Base-by-base conservation (phyloP, 2,888 invertebrate species). In the Trichogramma evanescens region DNA sequence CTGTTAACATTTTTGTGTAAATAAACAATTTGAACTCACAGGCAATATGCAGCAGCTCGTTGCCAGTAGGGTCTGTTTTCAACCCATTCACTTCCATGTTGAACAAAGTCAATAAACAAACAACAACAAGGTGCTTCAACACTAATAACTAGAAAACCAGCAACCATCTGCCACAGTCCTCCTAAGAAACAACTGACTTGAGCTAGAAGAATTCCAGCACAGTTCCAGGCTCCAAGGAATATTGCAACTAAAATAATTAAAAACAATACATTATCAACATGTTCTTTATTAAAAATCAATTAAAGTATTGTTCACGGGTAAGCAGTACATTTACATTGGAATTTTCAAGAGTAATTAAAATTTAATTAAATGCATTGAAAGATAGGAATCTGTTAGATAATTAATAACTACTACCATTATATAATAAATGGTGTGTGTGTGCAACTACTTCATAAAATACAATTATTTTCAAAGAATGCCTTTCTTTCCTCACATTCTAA, bases 91-190 rank as follows among this genome's bases (percentile, higher is more conserved):
- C 93, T 91, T 58, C 95, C 81, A 64, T 85, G 85, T 80, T 93
- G 91, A 59, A 97, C 94, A 81, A 92, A 92, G 75, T 96, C 97
- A 66, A 98, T 86, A 80, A 95, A 98, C 81, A 94, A 85, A 80
- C 96, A 98, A 80, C 96, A 97, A 78, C 93, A 97, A 0, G 98
- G 98, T 48, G 97, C 96, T 80, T 98, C 98, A 71, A 96, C 85
- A 50, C 90, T 86, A 68, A 95, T 83, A 63, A 93, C 87, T 64
- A 92, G 73, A 80, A 97, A 94, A 48, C 95, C 97, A 64, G 91
- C 87, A 65, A 94, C 72, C 86, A 94, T 91, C 82, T 92, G 91
- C 85, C 89, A 87, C 71, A 93, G 85, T 64, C 93, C 93, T 56
- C 87, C 85, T 53, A 93, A 79, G 60, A 93, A 81, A 76, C 91